Evolutionary conservation across 30 jellyfish, hydroid and myxozoan species (phyloP).

Genomic region (Turritopsis rubra): DNA sequence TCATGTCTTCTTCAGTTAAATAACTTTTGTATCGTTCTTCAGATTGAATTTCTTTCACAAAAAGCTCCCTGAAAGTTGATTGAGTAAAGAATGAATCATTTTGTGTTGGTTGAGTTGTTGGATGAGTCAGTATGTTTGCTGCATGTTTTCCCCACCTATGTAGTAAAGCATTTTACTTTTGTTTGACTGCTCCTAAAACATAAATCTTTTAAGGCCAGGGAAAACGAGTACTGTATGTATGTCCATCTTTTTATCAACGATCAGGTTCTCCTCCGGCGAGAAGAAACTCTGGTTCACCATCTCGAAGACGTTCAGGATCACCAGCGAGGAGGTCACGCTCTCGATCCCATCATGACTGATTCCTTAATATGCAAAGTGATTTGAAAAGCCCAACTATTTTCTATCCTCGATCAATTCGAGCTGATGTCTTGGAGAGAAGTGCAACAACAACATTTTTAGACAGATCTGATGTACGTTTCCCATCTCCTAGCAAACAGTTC

Average conservation of each 20-base stretch:
- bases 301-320: background rate
- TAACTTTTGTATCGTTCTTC: constrained; percentile 9
- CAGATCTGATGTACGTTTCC: background rate
- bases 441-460: background rate
- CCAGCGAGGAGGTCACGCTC: constrained; percentile 6
- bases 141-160: too few relatives aligned
- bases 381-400: background rate
- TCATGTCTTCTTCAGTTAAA: constrained; percentile 5
- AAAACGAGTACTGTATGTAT: too few relatives aligned
- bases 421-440: background rate
- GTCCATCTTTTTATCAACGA: too few relatives aligned
- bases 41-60: background rate
- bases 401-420: too few relatives aligned
- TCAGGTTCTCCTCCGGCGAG: background rate
- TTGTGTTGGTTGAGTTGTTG: too few relatives aligned
- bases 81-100: background rate
- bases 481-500: background rate
- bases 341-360: constrained; percentile 10
- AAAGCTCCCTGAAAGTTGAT: background rate
- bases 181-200: too few relatives aligned
- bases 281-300: constrained; percentile 4
- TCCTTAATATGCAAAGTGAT: too few relatives aligned
- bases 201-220: too few relatives aligned
- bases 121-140: too few relatives aligned
- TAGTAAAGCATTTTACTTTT: too few relatives aligned